A percentile compares a stretch with the other conserved stretches of the same genome.
phyloP scores from a whole-genome alignment of 2,113 vertebrate species.

The Cynoglossus semilaevis region DNA sequence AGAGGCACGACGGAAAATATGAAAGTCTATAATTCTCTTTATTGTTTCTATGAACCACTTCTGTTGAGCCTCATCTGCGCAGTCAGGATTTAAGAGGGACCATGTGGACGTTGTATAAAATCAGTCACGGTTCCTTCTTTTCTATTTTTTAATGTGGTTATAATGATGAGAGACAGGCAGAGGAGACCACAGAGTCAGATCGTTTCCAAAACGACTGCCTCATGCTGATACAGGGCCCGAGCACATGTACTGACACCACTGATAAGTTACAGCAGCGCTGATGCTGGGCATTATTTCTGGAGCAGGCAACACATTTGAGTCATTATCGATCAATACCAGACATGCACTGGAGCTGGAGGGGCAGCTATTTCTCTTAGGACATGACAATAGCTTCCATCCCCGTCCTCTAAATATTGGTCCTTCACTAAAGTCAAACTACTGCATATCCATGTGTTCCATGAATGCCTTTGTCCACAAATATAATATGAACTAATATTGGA shows the following conservation, averaged over 20 bases:
- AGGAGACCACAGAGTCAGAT: conserved; percentile 6
- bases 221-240: neutral
- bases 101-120: conserved; percentile 17
- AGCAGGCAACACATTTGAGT: neutral
- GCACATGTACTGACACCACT: neutral
- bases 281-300: neutral
- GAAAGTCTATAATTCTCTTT: conserved; percentile 1
- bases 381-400: no score
- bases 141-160: neutral
- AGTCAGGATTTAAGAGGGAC: neutral
- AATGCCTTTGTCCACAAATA: no score
- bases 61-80: neutral
- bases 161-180: neutral
- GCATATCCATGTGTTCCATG: no score
- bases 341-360: no score
- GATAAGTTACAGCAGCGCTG: neutral
- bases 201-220: neutral
- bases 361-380: no score
- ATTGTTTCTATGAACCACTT: neutral
- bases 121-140: neutral
- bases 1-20: conserved; percentile 10
- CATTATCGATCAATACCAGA: neutral
- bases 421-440: no score
- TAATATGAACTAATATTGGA: no score
- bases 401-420: no score